Evolutionary conservation across 2,113 vertebrate species (phyloP).

Genomic region (Bos javanicus): DNA sequence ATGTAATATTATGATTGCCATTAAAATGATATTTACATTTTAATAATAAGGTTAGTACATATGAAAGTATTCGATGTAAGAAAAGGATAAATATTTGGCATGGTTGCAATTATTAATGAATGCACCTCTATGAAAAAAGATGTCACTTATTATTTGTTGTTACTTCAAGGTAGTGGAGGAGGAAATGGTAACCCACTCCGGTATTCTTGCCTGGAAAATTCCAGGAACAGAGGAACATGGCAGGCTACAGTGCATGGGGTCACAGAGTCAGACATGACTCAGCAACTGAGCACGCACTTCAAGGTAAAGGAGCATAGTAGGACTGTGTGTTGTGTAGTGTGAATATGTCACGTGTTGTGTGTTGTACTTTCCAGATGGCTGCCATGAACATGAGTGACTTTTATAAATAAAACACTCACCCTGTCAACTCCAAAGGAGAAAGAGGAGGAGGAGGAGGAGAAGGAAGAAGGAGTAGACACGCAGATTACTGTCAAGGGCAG

Average conservation of each 20-base stretch:
- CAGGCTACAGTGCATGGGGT: not conserved
- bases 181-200: not conserved
- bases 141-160: not conserved
- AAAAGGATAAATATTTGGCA: not conserved
- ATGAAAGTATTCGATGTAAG: not conserved
- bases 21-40: not conserved
- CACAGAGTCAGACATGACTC: not conserved
- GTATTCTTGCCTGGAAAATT: not conserved
- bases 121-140: not conserved
- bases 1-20: not conserved
- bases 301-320: not conserved
- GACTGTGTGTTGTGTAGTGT: not conserved
- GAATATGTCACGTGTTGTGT: not conserved
- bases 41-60: not conserved
- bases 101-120: not conserved
- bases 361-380: not conserved
- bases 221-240: not conserved
- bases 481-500: not conserved
- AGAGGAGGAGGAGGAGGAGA: not conserved
- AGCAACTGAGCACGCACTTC: not conserved
- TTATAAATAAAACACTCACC: not conserved
- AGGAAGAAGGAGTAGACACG: too few relatives aligned
- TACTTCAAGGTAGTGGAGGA: not conserved
- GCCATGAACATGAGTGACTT: not conserved
- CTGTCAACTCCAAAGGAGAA: not conserved